Conservation (phyloP, 2,888 invertebrate species). For the Scrobipalpa atriplicella region DNA sequence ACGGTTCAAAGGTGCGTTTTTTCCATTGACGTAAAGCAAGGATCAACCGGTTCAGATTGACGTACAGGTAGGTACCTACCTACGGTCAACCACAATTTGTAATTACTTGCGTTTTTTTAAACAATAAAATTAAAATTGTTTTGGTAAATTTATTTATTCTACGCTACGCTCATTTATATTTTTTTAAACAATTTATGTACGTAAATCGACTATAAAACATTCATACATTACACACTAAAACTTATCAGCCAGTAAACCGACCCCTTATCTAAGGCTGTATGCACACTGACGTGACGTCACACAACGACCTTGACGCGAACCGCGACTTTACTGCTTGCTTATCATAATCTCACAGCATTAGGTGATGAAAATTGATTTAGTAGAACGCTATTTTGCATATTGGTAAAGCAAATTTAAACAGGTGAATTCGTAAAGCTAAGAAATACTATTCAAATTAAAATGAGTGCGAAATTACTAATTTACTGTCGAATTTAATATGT, state of each 20-base stretch:
- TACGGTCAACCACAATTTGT: not conserved
- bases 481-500: too few species aligned
- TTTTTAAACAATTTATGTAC: too few species aligned
- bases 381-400: not conserved
- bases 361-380: not conserved
- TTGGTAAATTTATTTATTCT: too few species aligned
- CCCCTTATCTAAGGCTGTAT: constrained; percentile 26
- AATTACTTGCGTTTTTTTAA: too few species aligned
- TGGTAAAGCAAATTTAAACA: not conserved
- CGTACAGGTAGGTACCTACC: not conserved
- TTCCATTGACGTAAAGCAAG: constrained; percentile 7
- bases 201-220: not conserved
- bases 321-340: constrained; percentile 5
- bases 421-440: too few species aligned
- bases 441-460: too few species aligned
- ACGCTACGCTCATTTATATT: too few species aligned
- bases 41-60: not conserved
- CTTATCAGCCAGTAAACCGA: not conserved
- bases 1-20: not conserved
- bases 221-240: not conserved
- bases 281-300: constrained; percentile 1
- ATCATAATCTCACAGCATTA: not conserved
- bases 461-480: too few species aligned
- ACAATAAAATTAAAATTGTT: too few species aligned
- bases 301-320: constrained; percentile 1